Conservation (phyloP, 2,888 invertebrate genomes). For the Troilus luridus region DNA sequence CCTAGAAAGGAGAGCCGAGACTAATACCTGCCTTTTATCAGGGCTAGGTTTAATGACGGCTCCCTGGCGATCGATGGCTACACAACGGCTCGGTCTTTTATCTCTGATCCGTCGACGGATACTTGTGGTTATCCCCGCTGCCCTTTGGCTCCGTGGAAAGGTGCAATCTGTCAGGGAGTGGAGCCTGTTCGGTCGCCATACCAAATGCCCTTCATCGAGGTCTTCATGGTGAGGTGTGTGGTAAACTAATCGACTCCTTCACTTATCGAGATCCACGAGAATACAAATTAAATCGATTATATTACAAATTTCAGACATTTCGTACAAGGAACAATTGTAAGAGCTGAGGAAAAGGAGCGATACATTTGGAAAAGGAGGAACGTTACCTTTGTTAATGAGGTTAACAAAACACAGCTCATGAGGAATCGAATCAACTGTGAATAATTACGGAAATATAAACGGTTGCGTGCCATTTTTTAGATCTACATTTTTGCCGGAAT, state of each 20-base stretch:
- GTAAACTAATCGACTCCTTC: not conserved
- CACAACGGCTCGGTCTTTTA: not conserved
- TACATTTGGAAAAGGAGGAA: not conserved
- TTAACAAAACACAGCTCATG: too few relatives aligned
- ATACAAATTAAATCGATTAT: not conserved
- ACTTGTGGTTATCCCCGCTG: constrained; percentile 3
- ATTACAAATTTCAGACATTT: not conserved
- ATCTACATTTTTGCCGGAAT: too few relatives aligned
- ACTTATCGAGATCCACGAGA: not conserved
- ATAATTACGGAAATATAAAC: too few relatives aligned
- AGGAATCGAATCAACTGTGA: too few relatives aligned
- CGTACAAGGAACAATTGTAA: not conserved
- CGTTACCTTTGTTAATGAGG: too few relatives aligned
- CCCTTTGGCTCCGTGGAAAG: not conserved
- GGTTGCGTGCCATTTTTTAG: too few relatives aligned
- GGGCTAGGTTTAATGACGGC: constrained; percentile 45
- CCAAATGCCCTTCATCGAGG: not conserved
- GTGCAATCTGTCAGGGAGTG: not conserved
- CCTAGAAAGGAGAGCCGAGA: constrained; percentile 18
- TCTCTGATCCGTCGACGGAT: not conserved
- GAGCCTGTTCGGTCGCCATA: not conserved
- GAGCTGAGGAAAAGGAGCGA: too few relatives aligned
- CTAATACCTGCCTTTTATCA: constrained; percentile 44
- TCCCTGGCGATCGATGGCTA: not conserved
- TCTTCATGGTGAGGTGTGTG: not conserved